These are phyloP conservation scores for Burhinus bistriatus DNA, from an alignment of 2,113 vertebrate species.

Conservation along the genomic window DNA sequence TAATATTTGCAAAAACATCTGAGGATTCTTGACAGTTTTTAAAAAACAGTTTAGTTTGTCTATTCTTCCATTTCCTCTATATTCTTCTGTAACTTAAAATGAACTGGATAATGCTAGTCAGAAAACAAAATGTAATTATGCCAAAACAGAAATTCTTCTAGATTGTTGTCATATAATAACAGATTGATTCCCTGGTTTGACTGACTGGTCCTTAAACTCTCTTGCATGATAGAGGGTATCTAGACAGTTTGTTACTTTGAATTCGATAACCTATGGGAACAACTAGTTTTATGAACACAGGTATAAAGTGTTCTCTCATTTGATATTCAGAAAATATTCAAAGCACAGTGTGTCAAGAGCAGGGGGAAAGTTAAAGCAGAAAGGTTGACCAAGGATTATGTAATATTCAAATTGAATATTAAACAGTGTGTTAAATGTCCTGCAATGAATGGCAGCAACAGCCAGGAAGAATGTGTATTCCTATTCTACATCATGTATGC, in stretches of 20 bases:
- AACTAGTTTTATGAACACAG: background rate
- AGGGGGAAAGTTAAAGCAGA: background rate
- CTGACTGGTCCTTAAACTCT: background rate
- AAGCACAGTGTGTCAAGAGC: fast-evolving
- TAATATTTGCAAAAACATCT: background rate
- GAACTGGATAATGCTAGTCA: background rate
- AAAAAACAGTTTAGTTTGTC: background rate
- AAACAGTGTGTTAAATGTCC: background rate
- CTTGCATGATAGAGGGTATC: background rate
- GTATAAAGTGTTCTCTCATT: background rate
- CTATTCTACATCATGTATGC: background rate
- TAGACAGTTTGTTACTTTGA: background rate
- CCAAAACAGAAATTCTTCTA: background rate
- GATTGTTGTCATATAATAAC: background rate
- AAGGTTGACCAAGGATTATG: background rate
- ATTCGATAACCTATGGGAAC: background rate
- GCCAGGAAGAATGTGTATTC: background rate
- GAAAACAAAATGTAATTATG: background rate
- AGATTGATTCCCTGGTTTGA: background rate
- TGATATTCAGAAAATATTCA: background rate
- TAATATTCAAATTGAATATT: background rate
- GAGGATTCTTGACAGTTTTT: background rate
- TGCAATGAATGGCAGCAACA: background rate
- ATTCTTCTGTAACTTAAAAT: background rate
- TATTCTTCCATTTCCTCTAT: background rate